phyloP scores from a whole-genome alignment of 2,888 invertebrate genomes.

The Eretmocerus hayati region DNA sequence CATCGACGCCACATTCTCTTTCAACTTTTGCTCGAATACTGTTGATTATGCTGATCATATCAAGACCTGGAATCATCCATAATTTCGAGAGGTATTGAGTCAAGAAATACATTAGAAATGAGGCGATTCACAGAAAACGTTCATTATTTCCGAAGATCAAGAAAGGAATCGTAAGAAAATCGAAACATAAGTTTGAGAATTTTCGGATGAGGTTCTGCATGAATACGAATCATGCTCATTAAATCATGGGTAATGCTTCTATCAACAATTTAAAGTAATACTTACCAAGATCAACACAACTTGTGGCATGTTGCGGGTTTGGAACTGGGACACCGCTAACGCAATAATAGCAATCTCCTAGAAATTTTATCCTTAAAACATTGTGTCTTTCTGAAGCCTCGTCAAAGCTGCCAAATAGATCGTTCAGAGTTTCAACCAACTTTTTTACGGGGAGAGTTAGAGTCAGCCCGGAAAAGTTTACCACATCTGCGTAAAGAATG shows the following conservation, averaged over 20 bases:
- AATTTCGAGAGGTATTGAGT: no score
- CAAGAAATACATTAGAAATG: no score
- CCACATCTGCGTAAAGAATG: constrained; percentile 88
- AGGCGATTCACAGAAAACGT: no score
- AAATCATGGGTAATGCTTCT: no score
- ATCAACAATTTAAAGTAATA: background rate
- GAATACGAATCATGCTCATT: no score
- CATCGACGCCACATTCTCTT: constrained; percentile 73
- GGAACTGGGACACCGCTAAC: constrained; percentile 80
- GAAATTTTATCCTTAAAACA: constrained; percentile 80
- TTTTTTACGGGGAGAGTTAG: constrained; percentile 72
- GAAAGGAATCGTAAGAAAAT: background rate
- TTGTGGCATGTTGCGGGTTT: constrained; percentile 75
- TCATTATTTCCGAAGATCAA: no score
- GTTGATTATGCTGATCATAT: constrained; percentile 87
- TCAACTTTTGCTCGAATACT: constrained; percentile 54
- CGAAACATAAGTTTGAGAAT: background rate
- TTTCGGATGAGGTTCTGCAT: background rate
- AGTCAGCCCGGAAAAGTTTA: constrained; percentile 85
- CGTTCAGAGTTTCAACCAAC: constrained; percentile 81
- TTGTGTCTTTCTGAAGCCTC: constrained; percentile 78
- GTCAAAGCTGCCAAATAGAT: constrained; percentile 86
- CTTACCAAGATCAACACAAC: constrained; percentile 73
- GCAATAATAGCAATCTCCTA: constrained; percentile 92
- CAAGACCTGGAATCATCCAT: constrained; percentile 59